phyloP scores from a whole-genome alignment of 2,888 invertebrate genomes.

The Diploptera punctata region DNA sequence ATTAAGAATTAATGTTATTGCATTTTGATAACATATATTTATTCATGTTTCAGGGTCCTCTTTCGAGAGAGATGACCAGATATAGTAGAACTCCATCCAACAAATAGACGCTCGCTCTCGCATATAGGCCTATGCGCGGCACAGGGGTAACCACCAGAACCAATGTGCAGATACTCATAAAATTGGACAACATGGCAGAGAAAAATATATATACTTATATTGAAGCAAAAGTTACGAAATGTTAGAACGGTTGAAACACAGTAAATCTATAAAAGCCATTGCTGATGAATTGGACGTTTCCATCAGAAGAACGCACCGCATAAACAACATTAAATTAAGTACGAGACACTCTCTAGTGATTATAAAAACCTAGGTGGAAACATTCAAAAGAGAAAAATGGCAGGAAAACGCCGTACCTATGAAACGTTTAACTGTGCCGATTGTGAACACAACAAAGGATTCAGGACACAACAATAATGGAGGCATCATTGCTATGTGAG shows the following conservation, averaged over 20 bases:
- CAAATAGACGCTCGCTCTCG: too few relatives aligned
- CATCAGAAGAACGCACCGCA: not conserved
- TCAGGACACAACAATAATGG: not conserved
- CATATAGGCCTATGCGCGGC: too few relatives aligned
- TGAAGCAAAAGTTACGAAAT: not conserved
- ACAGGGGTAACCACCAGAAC: not conserved
- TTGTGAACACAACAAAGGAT: not conserved
- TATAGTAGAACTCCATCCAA: too few relatives aligned
- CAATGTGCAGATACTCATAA: not conserved
- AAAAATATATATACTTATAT: not conserved
- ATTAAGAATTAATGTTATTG: too few relatives aligned
- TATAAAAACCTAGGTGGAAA: not conserved
- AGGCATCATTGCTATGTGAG: not conserved
- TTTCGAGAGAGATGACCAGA: too few relatives aligned
- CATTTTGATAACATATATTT: too few relatives aligned
- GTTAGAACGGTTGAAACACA: not conserved
- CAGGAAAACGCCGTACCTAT: not conserved
- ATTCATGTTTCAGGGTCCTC: too few relatives aligned
- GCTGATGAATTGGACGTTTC: too few relatives aligned
- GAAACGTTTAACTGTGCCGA: not conserved
- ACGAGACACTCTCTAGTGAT: too few relatives aligned
- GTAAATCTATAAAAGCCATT: too few relatives aligned
- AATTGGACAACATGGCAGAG: not conserved
- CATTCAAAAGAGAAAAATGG: not conserved
- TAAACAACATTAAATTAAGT: too few relatives aligned